Percentiles rank a stretch among this genome's conserved stretches.
Evolutionary conservation across 2,797 vertebrate species (phyloP).

Genomic region (Peromyscus aztecus): DNA sequence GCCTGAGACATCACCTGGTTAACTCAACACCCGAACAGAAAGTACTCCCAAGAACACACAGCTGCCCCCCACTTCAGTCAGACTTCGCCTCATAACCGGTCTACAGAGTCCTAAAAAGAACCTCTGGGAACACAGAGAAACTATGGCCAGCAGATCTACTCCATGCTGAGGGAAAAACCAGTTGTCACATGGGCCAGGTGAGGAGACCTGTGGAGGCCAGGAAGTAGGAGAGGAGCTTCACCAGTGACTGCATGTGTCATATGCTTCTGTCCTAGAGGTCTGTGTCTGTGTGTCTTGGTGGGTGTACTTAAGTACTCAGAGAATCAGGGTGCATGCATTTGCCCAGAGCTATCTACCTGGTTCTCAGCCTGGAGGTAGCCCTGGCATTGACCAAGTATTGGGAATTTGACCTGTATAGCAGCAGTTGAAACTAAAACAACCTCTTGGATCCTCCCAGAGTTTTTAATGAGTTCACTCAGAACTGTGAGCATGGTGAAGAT

Average conservation of each 20-base stretch:
- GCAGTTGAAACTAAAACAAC: constrained; percentile 93
- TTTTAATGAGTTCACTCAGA: constrained; percentile 93
- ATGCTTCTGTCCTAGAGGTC: not conserved
- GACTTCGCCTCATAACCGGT: constrained; percentile 91
- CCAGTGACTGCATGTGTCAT: not conserved
- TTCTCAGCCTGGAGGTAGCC: constrained; percentile 89
- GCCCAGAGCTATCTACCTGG: not conserved
- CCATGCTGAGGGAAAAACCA: constrained; percentile 92
- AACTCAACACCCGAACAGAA: constrained; percentile 88
- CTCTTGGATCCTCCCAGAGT: constrained; percentile 92
- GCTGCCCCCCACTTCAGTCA: constrained; percentile 91
- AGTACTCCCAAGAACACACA: constrained; percentile 88
- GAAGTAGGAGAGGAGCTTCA: not conserved
- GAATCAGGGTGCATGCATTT: too few relatives aligned
- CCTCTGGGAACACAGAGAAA: constrained; percentile 93
- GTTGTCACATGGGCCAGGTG: constrained; percentile 95
- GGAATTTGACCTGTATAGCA: constrained; percentile 92
- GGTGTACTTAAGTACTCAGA: not conserved
- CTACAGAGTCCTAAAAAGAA: constrained; percentile 92
- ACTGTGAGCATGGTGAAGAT: constrained; percentile 93
- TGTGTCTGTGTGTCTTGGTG: not conserved
- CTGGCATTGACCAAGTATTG: constrained; percentile 94
- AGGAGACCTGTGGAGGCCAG: not conserved
- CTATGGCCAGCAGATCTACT: constrained; percentile 94
- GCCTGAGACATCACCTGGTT: constrained; percentile 87